These are phyloP conservation scores for Sebastes glaucus DNA, from an alignment of 2,797 vertebrate species.

Conservation along the genomic window DNA sequence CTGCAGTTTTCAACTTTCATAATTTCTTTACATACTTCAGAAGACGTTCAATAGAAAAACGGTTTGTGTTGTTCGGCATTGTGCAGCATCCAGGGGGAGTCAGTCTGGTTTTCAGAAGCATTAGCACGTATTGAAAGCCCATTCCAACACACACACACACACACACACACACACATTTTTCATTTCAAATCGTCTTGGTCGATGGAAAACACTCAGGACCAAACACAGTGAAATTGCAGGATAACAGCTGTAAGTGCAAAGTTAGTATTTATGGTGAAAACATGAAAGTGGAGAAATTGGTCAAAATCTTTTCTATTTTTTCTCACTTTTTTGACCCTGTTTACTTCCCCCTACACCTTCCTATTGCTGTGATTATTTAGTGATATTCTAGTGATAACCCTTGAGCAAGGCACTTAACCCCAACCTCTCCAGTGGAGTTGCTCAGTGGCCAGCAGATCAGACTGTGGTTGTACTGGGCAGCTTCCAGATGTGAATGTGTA, in stretches of 20 bases:
- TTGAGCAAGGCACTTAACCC: no score
- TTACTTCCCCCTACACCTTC: no score
- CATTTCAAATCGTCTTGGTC: background rate
- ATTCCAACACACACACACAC: background rate
- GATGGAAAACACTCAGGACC: slow-evolving; percentile 7
- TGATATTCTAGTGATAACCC: no score
- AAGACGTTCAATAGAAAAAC: background rate
- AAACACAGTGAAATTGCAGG: background rate
- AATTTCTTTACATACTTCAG: no score
- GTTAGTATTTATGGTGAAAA: background rate
- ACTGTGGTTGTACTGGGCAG: no score
- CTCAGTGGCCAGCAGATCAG: no score
- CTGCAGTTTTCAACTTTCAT: background rate
- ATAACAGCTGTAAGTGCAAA: background rate
- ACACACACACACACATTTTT: background rate
- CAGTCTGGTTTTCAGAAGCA: slow-evolving; percentile 55
- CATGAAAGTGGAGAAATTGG: background rate
- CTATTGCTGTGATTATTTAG: no score
- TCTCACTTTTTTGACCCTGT: no score
- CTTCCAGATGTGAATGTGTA: no score
- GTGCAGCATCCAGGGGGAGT: background rate
- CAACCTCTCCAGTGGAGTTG: no score
- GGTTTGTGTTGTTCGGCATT: background rate
- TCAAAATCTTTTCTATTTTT: background rate
- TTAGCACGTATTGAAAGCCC: background rate